Base-by-base conservation (phyloP, 2,113 vertebrate genomes). In the Aegypius monachus region DNA sequence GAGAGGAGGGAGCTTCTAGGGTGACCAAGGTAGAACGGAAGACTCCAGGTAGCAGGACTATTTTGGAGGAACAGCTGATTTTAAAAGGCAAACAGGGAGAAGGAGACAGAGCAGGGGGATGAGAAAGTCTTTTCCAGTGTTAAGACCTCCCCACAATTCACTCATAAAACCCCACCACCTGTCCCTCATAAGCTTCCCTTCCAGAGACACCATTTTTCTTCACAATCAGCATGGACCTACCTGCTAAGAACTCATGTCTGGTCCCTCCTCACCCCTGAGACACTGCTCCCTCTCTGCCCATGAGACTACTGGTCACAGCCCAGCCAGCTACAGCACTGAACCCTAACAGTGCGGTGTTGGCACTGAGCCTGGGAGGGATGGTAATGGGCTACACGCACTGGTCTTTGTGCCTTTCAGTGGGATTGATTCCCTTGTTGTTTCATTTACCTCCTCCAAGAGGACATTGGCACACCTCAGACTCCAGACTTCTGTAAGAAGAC, bases 11-110 rank as follows among this genome's bases (percentile, higher is more conserved):
- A 95, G n/a, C 95, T 98, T 86, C 97, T 58, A 98, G 79, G 11
- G 96, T 98, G 90, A 98, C 95, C 62, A 97, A 98, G 63, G 96
- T 97, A 81, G 98, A 98, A 50, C 97, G 79, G 16, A 96, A 94
- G 95, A 98, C 95, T 52, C 90, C 97, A 72, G 95, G 93, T 42
- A 97, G 96, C 13, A 88, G 71, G 85, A 98, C 97, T 97, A 94
- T 98, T 91, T 96, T 97, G 53, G 97, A 98, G 85, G 97, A 98
- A 85, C 97, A 98, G 89, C 98, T 98, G 47, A 98, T 98, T 88
- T 99, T 97, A 97, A 98, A 90, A 40, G 32, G 18, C 45, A 93
- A 73, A 65, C 10, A 71, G 22, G 42, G 16, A 82, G 29, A 56
- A 93, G n/a, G n/a, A 68, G 11, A 26, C 3, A 53, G 27, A 55